Evolutionary conservation across 92 coral and sea anemone species (phyloP).

Genomic region (Anthopleura xanthogrammica): DNA sequence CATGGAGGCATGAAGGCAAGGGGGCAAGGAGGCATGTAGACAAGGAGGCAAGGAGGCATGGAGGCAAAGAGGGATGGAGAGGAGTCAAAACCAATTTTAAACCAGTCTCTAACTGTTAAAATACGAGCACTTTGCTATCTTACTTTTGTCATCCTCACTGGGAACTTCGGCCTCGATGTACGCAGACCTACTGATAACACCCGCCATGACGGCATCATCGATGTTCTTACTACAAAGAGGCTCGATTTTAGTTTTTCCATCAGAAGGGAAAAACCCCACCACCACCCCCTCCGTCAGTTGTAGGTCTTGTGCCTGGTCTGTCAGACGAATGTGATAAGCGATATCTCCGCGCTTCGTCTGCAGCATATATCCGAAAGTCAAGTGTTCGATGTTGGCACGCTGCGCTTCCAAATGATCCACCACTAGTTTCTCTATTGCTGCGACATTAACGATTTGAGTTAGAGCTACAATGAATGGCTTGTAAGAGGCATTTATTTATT

Average conservation of each 20-base stretch:
- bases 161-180: constrained; percentile 82
- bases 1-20: too few species aligned
- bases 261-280: constrained; percentile 85
- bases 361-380: constrained; percentile 59
- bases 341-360: constrained; percentile 82
- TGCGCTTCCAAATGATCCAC: constrained; percentile 81
- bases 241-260: constrained; percentile 76
- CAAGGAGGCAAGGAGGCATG: too few species aligned
- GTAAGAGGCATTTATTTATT: too few species aligned
- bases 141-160: constrained; percentile 52
- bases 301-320: constrained; percentile 56
- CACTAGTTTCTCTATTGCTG: constrained; percentile 51
- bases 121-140: neutral
- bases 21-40: too few species aligned
- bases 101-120: too few species aligned
- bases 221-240: constrained; percentile 72
- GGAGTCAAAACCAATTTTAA: too few species aligned
- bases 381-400: constrained; percentile 79
- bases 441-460: neutral
- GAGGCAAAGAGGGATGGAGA: too few species aligned
- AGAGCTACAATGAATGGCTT: neutral
- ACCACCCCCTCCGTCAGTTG: constrained; percentile 84
- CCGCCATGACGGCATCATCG: constrained; percentile 84
- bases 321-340: constrained; percentile 86
- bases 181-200: constrained; percentile 91